Evolutionary conservation across 2,797 vertebrate genomes (phyloP), one percentile per base, ranked within the genome.

Genomic region (Peromyscus eremicus): DNA sequence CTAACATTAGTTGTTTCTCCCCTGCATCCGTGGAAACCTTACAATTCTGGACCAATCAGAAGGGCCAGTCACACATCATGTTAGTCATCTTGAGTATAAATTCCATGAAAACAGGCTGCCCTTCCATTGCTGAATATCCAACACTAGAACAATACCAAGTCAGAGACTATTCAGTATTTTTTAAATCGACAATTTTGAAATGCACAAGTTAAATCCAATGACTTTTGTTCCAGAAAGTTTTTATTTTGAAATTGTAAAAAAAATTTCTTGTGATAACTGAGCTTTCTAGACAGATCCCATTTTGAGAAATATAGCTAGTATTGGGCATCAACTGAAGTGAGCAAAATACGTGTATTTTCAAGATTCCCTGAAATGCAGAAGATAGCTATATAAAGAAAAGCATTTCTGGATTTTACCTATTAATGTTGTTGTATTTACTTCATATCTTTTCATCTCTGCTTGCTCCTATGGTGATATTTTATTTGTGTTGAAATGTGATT

Each of bases 201-300:
- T 5, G 6, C 52, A 57, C 43, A 89, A 82, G 34, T 86, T 62
- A 93, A 81, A 55, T 89, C 32, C 2, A 3, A 73, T 49, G 43
- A 6, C 55, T 90, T 95, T 92, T 83, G 71, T 52, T 79, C 37
- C 62, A 91, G 88, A 84, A 75, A 83, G 81, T 29, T 21, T 86
- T 82, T 62, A 68, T 9, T 92, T 83, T 49, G 10, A 86, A 49
- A 81, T 82, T 32, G 62, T 89, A 43, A 57, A 94, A 57, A 79
- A 80, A 4, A 82, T 85, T 80, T n/a, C n/a, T n/a, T 46, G 5
- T 52, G 85, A 64, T 64, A 75, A 17, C 70, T 66, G 25, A 79
- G 23, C 10, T 60, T 27, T 75, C 66, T 66, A 37, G 11, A 82
- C 37, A 71, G 19, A 76, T 62, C 25, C 40, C 29, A 6, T 46